Evolutionary conservation across 2,888 invertebrate genomes (phyloP).

Genomic region (Magallana nippona): DNA sequence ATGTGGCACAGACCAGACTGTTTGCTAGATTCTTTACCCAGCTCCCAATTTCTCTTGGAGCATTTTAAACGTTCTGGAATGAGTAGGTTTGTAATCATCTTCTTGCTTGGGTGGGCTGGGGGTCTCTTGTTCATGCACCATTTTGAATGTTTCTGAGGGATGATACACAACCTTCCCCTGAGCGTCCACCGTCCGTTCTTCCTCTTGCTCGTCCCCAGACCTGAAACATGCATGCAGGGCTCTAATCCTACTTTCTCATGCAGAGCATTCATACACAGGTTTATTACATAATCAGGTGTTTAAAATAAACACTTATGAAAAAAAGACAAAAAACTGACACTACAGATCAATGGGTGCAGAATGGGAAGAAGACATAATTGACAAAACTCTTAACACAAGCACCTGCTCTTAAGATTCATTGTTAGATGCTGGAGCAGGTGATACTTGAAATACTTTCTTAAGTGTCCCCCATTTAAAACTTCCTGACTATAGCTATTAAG

Average conservation of each 20-base stretch:
- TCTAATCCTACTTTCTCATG: slow-evolving; percentile 24
- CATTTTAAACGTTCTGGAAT: slow-evolving; percentile 71
- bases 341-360: not conserved
- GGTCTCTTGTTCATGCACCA: slow-evolving; percentile 69
- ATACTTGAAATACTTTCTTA: slow-evolving; percentile 11
- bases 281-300: not conserved
- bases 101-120: slow-evolving; percentile 52
- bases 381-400: not conserved
- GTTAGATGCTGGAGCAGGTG: not conserved
- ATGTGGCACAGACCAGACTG: not conserved
- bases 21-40: slow-evolving; percentile 41
- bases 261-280: slow-evolving; percentile 32
- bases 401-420: slow-evolving; percentile 1
- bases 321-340: not conserved
- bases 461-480: not conserved
- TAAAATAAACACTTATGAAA: no score
- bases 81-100: slow-evolving; percentile 61
- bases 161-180: slow-evolving; percentile 65
- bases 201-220: slow-evolving; percentile 34
- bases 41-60: slow-evolving; percentile 67
- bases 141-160: slow-evolving; percentile 74
- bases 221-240: slow-evolving; percentile 49
- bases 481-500: slow-evolving; percentile 7
- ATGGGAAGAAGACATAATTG: no score
- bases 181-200: slow-evolving; percentile 55